Evolutionary conservation across 2,888 invertebrate species (phyloP).

Genomic region (Miltochrista miniata): DNA sequence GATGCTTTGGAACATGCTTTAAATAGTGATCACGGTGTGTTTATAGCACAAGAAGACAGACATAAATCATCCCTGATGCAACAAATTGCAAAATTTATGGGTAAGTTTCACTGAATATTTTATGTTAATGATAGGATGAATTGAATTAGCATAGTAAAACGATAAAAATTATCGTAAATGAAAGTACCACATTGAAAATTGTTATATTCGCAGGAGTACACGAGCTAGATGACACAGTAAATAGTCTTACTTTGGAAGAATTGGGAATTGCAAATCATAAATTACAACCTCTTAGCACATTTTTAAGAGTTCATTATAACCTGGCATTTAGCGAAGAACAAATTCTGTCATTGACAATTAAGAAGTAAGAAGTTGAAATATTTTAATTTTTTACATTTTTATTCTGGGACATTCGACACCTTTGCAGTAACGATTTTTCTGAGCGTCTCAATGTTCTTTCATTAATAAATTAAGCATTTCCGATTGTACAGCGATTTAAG

Average conservation of each 20-base stretch:
- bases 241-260: constrained; percentile 1
- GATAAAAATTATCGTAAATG: no score
- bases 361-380: no score
- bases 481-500: no score
- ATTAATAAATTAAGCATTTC: no score
- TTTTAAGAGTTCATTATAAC: constrained; percentile 2
- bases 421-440: no score
- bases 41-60: constrained; percentile 3
- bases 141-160: no score
- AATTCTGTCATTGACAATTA: not conserved
- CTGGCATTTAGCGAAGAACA: constrained; percentile 14
- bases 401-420: no score
- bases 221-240: constrained; percentile 8
- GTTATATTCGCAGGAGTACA: constrained; percentile 15
- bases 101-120: constrained; percentile 6
- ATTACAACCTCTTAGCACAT: constrained; percentile 12
- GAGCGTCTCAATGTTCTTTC: no score
- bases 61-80: constrained; percentile 15
- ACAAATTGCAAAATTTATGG: constrained; percentile 16
- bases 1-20: constrained; percentile 19
- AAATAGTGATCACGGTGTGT: not conserved
- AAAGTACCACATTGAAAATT: not conserved
- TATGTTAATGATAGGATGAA: no score
- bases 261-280: constrained; percentile 18
- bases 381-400: not conserved